Evolutionary conservation across 37 sponge, comb jelly and placozoan species (phyloP).

Genomic region (Tethya wilhelma): DNA sequence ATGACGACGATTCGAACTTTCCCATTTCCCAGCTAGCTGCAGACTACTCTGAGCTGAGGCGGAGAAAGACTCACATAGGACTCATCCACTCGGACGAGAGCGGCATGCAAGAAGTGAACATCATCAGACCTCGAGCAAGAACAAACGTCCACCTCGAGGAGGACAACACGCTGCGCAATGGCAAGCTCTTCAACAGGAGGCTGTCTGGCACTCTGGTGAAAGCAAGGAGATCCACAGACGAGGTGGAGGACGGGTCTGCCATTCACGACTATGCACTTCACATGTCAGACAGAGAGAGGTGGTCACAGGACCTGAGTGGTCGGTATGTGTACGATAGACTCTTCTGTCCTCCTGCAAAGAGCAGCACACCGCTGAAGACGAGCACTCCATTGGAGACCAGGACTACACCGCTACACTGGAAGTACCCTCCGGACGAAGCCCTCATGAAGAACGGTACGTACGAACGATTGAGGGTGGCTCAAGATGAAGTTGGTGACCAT

Average conservation of each 20-base stretch:
- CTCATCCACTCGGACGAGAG: neutral
- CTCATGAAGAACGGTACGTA: neutral
- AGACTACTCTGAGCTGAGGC: neutral
- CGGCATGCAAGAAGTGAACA: slow-evolving; percentile 18
- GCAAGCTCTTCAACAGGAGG: slow-evolving; percentile 16
- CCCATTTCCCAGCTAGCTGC: slow-evolving; percentile 2
- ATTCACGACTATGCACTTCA: slow-evolving; percentile 16
- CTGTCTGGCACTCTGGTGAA: slow-evolving; percentile 46
- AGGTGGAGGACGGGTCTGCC: slow-evolving; percentile 36
- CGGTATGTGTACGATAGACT: slow-evolving; percentile 33
- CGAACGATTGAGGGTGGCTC: neutral
- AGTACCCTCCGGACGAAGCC: neutral
- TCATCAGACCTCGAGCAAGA: slow-evolving; percentile 15
- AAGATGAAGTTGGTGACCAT: too few species aligned
- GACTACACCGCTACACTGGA: neutral
- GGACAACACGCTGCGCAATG: neutral
- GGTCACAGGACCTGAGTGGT: slow-evolving; percentile 14
- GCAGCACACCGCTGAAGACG: neutral
- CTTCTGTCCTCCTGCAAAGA: neutral
- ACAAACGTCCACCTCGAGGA: neutral
- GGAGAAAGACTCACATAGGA: slow-evolving; percentile 26
- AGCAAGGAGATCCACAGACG: slow-evolving; percentile 2
- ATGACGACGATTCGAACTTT: slow-evolving; percentile 16
- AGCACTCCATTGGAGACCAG: neutral
- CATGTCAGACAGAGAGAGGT: slow-evolving; percentile 13